Conservation (phyloP, 2,888 invertebrate species). For the Furcula furcula region DNA sequence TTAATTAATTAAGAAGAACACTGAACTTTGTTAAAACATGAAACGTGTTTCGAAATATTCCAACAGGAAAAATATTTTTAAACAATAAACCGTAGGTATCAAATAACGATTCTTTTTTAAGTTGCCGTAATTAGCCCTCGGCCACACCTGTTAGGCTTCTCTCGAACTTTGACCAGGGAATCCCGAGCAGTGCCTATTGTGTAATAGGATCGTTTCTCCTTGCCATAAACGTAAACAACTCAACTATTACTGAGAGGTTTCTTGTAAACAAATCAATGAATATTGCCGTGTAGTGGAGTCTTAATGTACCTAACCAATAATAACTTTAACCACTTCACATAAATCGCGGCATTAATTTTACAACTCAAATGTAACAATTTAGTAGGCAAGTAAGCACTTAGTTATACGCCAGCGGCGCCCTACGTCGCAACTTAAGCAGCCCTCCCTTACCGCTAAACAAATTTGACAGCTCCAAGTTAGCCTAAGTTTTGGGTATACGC, state of each 20-base stretch:
- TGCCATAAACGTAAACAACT: slow-evolving; percentile 43
- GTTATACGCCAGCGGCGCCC: slow-evolving; percentile 71
- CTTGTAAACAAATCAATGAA: slow-evolving; percentile 33
- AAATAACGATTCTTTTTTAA: slow-evolving; percentile 38
- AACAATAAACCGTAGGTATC: slow-evolving; percentile 33
- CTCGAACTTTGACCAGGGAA: slow-evolving; percentile 73
- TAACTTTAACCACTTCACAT: slow-evolving; percentile 54
- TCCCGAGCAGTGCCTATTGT: slow-evolving; percentile 57
- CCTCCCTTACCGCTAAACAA: slow-evolving; percentile 78
- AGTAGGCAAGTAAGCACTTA: slow-evolving; percentile 75
- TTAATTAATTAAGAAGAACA: too few species aligned
- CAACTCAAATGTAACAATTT: slow-evolving; percentile 79
- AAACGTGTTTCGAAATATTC: slow-evolving; percentile 8
- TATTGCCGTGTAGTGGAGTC: slow-evolving; percentile 25
- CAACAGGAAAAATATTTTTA: slow-evolving; percentile 10
- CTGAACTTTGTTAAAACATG: too few species aligned
- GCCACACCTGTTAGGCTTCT: slow-evolving; percentile 66
- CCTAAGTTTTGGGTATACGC: slow-evolving; percentile 67
- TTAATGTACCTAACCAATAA: slow-evolving; percentile 36
- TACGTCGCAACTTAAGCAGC: slow-evolving; percentile 67
- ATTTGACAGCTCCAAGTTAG: slow-evolving; percentile 80
- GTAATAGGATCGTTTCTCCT: slow-evolving; percentile 60
- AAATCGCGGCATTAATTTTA: slow-evolving; percentile 76
- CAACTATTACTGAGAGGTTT: slow-evolving; percentile 58
- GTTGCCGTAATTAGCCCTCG: slow-evolving; percentile 59